Conservation (phyloP, 2,113 vertebrate species). For the Leucopternis melanops region DNA sequence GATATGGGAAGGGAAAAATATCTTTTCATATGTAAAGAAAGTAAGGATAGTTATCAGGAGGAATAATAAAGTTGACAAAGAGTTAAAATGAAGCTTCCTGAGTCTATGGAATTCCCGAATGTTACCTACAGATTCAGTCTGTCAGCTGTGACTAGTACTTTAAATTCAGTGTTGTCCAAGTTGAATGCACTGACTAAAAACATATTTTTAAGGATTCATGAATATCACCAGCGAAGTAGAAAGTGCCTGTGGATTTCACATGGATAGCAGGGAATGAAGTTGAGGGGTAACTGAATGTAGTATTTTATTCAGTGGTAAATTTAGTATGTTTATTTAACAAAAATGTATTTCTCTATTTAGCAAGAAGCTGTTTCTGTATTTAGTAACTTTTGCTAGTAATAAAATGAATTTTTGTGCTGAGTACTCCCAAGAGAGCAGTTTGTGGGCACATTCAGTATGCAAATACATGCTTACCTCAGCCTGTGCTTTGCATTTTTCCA, state of each 20-base stretch:
- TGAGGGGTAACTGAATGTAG: background rate
- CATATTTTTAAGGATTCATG: background rate
- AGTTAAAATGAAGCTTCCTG: background rate
- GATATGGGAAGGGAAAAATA: background rate
- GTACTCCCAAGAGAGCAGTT: background rate
- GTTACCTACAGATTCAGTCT: background rate
- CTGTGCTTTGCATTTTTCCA: conserved; percentile 28
- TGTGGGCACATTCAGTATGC: conserved; percentile 3
- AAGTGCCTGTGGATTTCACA: background rate
- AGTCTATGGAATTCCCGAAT: background rate
- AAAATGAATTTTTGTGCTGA: conserved; percentile 32
- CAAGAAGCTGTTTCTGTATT: background rate
- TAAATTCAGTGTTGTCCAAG: background rate
- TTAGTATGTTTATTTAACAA: background rate
- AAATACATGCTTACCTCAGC: conserved; percentile 27
- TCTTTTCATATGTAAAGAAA: background rate
- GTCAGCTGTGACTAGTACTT: background rate
- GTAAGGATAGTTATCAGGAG: background rate
- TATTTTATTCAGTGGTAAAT: background rate
- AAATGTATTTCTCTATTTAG: conserved; percentile 26
- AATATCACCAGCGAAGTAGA: background rate
- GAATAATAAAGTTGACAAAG: background rate
- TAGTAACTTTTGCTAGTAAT: conserved; percentile 24
- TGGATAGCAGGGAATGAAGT: background rate
- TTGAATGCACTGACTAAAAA: background rate